Conservation (phyloP, 2,888 invertebrate species). For the Odontomyia ornata region DNA sequence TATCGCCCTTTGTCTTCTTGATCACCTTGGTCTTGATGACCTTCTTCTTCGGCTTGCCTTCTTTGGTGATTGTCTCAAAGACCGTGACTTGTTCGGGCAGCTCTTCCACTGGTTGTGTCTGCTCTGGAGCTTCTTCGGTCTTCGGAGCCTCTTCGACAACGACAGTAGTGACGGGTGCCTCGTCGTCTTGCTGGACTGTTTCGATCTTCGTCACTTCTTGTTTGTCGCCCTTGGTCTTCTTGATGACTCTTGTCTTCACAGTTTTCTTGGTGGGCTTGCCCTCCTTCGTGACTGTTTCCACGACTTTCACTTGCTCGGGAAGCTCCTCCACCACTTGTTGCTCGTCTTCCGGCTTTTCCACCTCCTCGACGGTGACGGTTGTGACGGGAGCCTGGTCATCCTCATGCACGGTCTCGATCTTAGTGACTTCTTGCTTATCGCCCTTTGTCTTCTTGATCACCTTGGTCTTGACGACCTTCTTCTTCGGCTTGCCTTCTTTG, state of each 20-base stretch:
- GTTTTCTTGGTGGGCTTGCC: conserved; percentile 54
- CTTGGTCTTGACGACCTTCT: conserved; percentile 57
- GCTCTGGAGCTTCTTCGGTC: conserved; percentile 54
- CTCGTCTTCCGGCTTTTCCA: conserved; percentile 13
- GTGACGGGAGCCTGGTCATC: conserved; percentile 56
- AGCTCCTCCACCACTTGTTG: conserved; percentile 53
- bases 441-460: conserved; percentile 57
- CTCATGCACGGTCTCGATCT: conserved; percentile 57
- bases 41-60: conserved; percentile 55
- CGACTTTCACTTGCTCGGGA: conserved; percentile 46
- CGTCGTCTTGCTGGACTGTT: conserved; percentile 57
- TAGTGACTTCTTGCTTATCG: conserved; percentile 57
- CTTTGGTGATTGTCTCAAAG: conserved; percentile 53
- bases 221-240: conserved; percentile 56
- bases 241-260: conserved; percentile 58
- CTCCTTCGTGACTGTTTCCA: conserved; percentile 50
- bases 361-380: conserved; percentile 50
- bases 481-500: conserved; percentile 56
- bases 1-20: conserved; percentile 54
- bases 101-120: conserved; percentile 40
- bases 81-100: conserved; percentile 54
- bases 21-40: conserved; percentile 58
- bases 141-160: conserved; percentile 54
- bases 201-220: conserved; percentile 58
- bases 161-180: conserved; percentile 54